Base-by-base conservation (phyloP, 2,797 vertebrate genomes). In the Falco columbarius region DNA sequence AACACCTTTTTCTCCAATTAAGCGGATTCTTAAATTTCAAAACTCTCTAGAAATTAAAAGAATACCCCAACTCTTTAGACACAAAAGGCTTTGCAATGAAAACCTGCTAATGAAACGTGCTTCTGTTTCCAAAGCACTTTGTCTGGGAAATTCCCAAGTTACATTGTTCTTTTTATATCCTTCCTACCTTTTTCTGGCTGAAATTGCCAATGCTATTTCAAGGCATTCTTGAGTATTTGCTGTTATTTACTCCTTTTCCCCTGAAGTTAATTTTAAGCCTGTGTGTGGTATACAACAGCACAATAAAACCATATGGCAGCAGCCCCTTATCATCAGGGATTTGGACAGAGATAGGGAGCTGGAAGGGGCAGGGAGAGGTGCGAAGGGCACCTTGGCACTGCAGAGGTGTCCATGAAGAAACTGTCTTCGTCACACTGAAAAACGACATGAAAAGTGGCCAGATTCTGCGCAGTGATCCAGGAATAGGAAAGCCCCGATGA, bases 121-220 rank as follows among this genome's bases (percentile, higher is more conserved):
- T 80, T 71, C 74, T 85, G 12, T 36, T 95, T 82, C 74, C 71
- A 47, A 79, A 71, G 23, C 30, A 19, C 68, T 73, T 85, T 38
- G 70, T 19, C 67, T 87, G 56, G 81, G 89, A 91, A 91, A 90
- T 82, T 73, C 81, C 66, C 59, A 76, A 79, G 70, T 89, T 54
- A 61, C 54, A 30, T 85, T 70, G 91, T 81, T 65, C 65, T 61
- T 46, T 80, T 40, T 27, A 40, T 46, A 89, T 55, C 54, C 85
- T 68, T 20, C 29, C 46, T 75, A 24, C 58, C 5, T 47, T 86
- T 89, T 62, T 30, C 59, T 67, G 38, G 21, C 55, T 51, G 52
- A 82, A 95, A 81, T 63, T 80, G 20, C 52, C 11, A 16, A 14
- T 65, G 38, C 46, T 85, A 23, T 73, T 92, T 87, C 74, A 66